Evolutionary conservation across 1,140 invertebrate genomes (phyloP).

Genomic region (Drosophila pseudoobscura): DNA sequence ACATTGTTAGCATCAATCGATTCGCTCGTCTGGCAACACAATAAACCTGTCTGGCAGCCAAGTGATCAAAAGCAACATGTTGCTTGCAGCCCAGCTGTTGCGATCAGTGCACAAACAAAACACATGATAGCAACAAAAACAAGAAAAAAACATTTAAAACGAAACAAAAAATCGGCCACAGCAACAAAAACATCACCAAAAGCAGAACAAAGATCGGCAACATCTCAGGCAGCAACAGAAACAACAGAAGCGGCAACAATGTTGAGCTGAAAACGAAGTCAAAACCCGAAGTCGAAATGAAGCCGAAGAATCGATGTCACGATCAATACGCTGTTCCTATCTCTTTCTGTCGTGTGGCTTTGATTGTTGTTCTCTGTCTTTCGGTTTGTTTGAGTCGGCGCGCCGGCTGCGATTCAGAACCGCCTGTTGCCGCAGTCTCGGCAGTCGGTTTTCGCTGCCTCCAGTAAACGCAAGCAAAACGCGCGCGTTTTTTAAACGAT

Average conservation of each 20-base stretch:
- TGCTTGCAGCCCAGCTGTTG: conserved; percentile 30
- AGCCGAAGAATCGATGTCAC: conserved; percentile 36
- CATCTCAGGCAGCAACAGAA: conserved; percentile 7
- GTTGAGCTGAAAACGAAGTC: conserved; percentile 5
- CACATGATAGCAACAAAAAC: conserved; percentile 11
- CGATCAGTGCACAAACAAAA: conserved; percentile 37
- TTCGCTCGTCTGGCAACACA: conserved; percentile 16
- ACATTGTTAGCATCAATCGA: conserved; percentile 9
- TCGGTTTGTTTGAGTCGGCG: no score
- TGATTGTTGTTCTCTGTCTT: no score
- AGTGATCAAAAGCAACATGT: conserved; percentile 19
- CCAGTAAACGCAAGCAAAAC: no score
- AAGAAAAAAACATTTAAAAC: conserved; percentile 2
- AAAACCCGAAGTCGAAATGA: conserved; percentile 13
- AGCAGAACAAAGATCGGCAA: no score
- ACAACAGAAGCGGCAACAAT: conserved; percentile 23
- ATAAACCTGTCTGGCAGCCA: conserved; percentile 35
- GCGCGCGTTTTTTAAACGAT: no score
- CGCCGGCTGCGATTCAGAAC: no score
- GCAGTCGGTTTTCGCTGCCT: no score
- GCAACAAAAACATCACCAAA: background rate
- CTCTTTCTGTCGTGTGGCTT: no score
- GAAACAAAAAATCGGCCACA: conserved; percentile 9
- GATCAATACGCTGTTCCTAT: conserved; percentile 10
- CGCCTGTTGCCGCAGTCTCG: no score